Evolutionary conservation across 1,140 invertebrate species (phyloP).

Genomic region (Pseudomyrmex concolor): DNA sequence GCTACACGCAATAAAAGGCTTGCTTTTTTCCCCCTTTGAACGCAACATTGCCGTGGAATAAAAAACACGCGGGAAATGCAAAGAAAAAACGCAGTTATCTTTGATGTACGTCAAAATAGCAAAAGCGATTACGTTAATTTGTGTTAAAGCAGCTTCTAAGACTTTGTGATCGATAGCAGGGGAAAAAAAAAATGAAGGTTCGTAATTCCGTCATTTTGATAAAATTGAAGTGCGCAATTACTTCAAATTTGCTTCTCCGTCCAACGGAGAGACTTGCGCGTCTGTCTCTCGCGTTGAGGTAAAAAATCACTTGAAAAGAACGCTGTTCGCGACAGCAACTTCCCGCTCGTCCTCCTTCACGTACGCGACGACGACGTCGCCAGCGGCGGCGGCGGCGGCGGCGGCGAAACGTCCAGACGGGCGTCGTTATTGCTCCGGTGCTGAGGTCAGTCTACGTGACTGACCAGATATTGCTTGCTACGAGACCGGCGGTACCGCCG

Average conservation of each 20-base stretch:
- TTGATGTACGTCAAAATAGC: too few relatives aligned
- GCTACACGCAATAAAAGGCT: too few relatives aligned
- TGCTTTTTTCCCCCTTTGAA: too few relatives aligned
- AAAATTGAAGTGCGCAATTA: too few relatives aligned
- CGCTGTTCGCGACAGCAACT: conserved; percentile 15
- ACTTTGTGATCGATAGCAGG: too few relatives aligned
- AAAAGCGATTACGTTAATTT: too few relatives aligned
- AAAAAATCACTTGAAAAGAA: conserved; percentile 17
- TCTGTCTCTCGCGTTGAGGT: neutral
- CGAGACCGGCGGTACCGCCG: conserved; percentile 69
- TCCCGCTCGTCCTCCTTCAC: conserved; percentile 76
- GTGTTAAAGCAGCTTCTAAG: too few relatives aligned
- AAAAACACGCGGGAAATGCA: too few relatives aligned
- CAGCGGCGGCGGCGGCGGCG: conserved; percentile 68
- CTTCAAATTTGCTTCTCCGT: neutral
- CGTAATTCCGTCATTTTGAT: too few relatives aligned
- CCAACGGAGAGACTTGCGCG: neutral
- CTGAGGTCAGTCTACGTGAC: conserved; percentile 84
- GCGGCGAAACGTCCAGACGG: conserved; percentile 78
- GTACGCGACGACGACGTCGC: conserved; percentile 63
- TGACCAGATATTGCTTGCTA: conserved; percentile 81
- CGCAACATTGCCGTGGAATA: too few relatives aligned
- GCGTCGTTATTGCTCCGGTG: conserved; percentile 82
- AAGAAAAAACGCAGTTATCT: too few relatives aligned
- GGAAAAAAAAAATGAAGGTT: too few relatives aligned